phyloP scores from a whole-genome alignment of 2,888 invertebrate genomes.

The Polymixis flavicincta region DNA sequence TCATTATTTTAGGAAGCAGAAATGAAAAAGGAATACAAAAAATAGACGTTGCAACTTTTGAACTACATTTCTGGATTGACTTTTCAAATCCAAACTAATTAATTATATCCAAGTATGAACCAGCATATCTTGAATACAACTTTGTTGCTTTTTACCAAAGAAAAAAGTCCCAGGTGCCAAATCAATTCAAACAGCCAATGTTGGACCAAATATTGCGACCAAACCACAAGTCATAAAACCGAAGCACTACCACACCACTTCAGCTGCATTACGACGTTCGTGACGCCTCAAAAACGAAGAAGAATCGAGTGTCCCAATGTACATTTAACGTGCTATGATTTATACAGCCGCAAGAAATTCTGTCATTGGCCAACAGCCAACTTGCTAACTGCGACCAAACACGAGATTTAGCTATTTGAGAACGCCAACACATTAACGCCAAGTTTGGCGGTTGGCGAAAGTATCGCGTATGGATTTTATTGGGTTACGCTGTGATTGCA shows the following conservation, averaged over 20 bases:
- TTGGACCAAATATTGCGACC: slow-evolving; percentile 11
- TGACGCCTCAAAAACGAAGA: slow-evolving; percentile 57
- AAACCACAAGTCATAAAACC: slow-evolving; percentile 19
- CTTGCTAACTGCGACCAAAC: slow-evolving; percentile 77
- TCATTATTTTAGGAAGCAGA: too few species aligned
- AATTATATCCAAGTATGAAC: neutral
- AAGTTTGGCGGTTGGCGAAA: slow-evolving; percentile 53
- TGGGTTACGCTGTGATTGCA: slow-evolving; percentile 40
- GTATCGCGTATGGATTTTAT: slow-evolving; percentile 47
- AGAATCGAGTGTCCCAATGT: slow-evolving; percentile 68
- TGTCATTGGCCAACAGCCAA: slow-evolving; percentile 74
- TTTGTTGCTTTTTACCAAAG: neutral
- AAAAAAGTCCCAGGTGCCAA: neutral
- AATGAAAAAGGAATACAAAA: too few species aligned
- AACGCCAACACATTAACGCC: slow-evolving; percentile 73
- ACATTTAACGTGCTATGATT: slow-evolving; percentile 74
- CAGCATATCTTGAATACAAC: neutral
- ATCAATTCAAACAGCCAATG: slow-evolving; percentile 11
- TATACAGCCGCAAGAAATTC: slow-evolving; percentile 74
- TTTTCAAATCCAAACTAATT: neutral
- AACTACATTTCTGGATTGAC: neutral
- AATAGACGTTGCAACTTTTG: neutral
- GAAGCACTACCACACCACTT: slow-evolving; percentile 21
- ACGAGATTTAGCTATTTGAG: slow-evolving; percentile 78
- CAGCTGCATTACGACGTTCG: slow-evolving; percentile 63